A percentile compares a stretch with the other conserved stretches of the same genome.
Conservation (phyloP, 2,797 vertebrate species). For the Enteromius mattozi region DNA sequence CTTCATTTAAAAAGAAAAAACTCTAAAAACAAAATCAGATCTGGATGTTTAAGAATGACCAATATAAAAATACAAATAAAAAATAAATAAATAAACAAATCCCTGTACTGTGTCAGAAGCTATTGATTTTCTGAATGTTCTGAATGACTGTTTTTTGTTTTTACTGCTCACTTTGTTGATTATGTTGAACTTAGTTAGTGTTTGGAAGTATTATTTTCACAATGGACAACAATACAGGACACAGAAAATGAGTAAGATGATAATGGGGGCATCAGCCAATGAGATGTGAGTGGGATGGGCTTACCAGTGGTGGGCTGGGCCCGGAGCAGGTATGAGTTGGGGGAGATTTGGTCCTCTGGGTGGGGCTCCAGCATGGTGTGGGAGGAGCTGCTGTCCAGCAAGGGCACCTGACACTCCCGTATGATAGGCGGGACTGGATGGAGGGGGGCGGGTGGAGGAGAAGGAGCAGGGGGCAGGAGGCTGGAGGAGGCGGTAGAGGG, state of each 20-base stretch:
- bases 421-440: conserved; percentile 90
- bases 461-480: conserved; percentile 91
- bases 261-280: conserved; percentile 47
- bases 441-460: conserved; percentile 88
- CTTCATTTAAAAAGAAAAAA: not conserved
- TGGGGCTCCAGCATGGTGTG: conserved; percentile 99
- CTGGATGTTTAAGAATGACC: not conserved
- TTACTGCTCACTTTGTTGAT: not conserved
- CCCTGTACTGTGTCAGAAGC: not conserved
- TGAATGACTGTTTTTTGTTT: not conserved
- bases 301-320: conserved; percentile 93
- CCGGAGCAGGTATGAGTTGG: conserved; percentile 93
- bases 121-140: not conserved
- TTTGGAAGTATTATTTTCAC: not conserved
- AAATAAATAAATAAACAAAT: not conserved
- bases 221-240: not conserved
- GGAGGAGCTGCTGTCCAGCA: conserved; percentile 98
- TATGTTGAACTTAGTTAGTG: not conserved
- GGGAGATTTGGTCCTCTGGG: conserved; percentile 90
- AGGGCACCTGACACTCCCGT: conserved; percentile 95
- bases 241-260: conserved; percentile 41
- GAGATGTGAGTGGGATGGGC: conserved; percentile 66
- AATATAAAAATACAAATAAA: not conserved
- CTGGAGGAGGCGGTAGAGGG: conserved; percentile 94
- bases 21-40: not conserved